Conservation (phyloP, 1,140 invertebrate species). For the Cydia pomonella region DNA sequence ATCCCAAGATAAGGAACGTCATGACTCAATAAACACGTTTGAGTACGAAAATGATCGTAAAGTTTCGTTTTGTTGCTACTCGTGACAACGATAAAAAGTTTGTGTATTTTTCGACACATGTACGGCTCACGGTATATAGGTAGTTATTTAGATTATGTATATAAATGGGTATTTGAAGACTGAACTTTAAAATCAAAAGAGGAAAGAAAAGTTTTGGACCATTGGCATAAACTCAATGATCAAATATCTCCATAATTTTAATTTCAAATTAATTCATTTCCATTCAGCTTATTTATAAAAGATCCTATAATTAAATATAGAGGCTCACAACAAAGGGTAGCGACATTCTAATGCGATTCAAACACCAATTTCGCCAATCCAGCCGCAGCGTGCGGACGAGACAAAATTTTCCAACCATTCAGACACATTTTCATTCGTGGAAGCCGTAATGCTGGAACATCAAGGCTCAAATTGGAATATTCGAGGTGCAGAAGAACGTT, state of each 20-base stretch:
- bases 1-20: neutral
- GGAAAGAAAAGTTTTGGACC: no score
- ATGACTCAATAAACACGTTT: constrained; percentile 9
- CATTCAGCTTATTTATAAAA: neutral
- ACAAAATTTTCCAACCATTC: constrained; percentile 5
- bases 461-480: neutral
- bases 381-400: neutral
- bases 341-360: constrained; percentile 21
- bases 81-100: neutral
- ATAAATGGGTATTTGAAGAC: no score
- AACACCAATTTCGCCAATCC: constrained; percentile 23
- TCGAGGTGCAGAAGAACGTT: neutral
- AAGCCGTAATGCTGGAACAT: neutral
- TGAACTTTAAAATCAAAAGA: no score
- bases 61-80: constrained; percentile 1
- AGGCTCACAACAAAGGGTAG: constrained; percentile 7
- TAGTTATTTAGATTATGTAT: no score
- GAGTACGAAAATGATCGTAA: neutral
- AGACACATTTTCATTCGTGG: neutral
- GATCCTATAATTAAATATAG: constrained; percentile 8
- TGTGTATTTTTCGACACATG: neutral
- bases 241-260: no score
- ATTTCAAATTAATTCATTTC: neutral
- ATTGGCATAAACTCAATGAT: no score
- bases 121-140: no score